Evolutionary conservation across 2,888 invertebrate genomes (phyloP).

Genomic region (Ellobium chinense): DNA sequence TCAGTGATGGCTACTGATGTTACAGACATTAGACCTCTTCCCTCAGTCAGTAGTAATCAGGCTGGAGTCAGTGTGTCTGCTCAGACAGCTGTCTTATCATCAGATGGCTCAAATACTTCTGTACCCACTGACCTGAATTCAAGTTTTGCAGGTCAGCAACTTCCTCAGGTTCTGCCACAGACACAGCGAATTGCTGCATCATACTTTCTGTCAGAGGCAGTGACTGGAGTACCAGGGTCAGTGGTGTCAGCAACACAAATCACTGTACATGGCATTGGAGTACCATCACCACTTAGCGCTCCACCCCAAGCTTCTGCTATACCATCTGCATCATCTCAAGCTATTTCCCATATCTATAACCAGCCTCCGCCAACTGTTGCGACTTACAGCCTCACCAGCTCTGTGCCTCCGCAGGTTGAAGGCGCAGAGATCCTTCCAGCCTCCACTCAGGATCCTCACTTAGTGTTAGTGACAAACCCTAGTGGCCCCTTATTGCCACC

Average conservation of each 20-base stretch:
- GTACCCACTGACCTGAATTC: background rate
- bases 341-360: conserved; percentile 12
- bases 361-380: conserved; percentile 26
- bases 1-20: background rate
- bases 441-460: conserved; percentile 10
- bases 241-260: background rate
- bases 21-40: background rate
- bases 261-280: background rate
- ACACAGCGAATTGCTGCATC: background rate
- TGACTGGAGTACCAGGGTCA: background rate
- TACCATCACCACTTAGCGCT: background rate
- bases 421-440: conserved; percentile 4
- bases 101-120: background rate
- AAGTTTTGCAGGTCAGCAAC: background rate
- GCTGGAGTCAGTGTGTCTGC: background rate
- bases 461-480: conserved; percentile 26
- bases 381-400: conserved; percentile 2
- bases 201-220: background rate
- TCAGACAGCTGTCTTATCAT: no score
- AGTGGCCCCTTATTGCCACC: background rate
- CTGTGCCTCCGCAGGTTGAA: background rate
- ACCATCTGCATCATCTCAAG: background rate
- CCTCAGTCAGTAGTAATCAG: background rate
- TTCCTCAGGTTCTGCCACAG: background rate
- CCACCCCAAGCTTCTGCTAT: background rate